Evolutionary conservation across 2,888 invertebrate species (phyloP), one percentile per base, ranked within the genome.

Genomic region (Dryomyza anilis): DNA sequence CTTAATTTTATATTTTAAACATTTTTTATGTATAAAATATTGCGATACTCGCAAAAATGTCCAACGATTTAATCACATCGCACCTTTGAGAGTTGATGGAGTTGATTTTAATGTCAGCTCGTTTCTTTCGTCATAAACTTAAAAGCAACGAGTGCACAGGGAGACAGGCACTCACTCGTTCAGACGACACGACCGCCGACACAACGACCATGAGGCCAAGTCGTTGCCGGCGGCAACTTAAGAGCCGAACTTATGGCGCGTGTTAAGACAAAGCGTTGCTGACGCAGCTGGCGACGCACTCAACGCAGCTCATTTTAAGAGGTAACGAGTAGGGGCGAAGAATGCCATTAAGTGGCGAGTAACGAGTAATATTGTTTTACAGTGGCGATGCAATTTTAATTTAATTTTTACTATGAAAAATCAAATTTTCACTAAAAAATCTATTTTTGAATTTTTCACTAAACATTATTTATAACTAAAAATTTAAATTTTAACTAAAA

Each of bases 101-200:
- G 36, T 60, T 60, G 48, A 55, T 60, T 48, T 50, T 36, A n/a
- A n/a, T n/a, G n/a, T n/a, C n/a, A n/a, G n/a, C n/a, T 52, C 52
- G 50, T 50, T 60, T 60, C n/a, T n/a, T n/a, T n/a, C n/a, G n/a
- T n/a, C n/a, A n/a, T n/a, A n/a, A n/a, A n/a, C n/a, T n/a, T n/a
- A n/a, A n/a, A n/a, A n/a, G n/a, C n/a, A n/a, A n/a, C n/a, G n/a
- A n/a, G n/a, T n/a, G n/a, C n/a, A n/a, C n/a, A n/a, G n/a, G n/a
- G n/a, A n/a, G n/a, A n/a, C n/a, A n/a, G n/a, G n/a, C n/a, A n/a
- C n/a, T n/a, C n/a, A n/a, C n/a, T n/a, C n/a, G n/a, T 36, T 1
- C 25, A 16, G 6, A 8, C 8, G 0, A 56, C 7, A 25, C 23
- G 8, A 36, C 23, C 19, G 10, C 8, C 8, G 29, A 33, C 36